These are phyloP conservation scores for Chorisops tibialis DNA, from an alignment of 2,888 invertebrate species.

Conservation along the genomic window DNA sequence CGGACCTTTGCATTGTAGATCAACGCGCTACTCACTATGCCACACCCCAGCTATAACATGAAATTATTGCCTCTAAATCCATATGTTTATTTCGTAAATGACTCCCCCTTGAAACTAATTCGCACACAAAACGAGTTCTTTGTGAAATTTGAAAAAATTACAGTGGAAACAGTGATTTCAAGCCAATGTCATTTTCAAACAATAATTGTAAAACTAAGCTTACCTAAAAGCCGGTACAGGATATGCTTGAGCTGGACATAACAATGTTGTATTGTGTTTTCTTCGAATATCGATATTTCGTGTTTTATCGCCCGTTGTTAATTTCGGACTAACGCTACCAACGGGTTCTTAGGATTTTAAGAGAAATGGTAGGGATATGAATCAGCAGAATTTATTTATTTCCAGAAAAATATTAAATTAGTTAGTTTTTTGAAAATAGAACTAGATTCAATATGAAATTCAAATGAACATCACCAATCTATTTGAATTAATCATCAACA, in stretches of 20 bases:
- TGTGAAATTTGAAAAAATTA: no score
- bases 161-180: no score
- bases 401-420: neutral
- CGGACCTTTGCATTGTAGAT: no score
- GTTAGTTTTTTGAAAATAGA: neutral
- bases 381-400: neutral
- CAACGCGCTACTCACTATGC: no score
- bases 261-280: slow-evolving; percentile 47
- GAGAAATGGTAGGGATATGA: slow-evolving; percentile 35
- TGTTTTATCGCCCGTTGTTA: slow-evolving; percentile 65
- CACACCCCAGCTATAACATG: no score
- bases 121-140: no score
- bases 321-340: slow-evolving; percentile 57
- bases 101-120: no score
- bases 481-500: neutral
- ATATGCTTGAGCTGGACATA: slow-evolving; percentile 64
- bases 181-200: no score
- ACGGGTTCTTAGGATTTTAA: slow-evolving; percentile 52
- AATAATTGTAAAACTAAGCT: no score
- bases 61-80: no score
- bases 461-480: neutral
- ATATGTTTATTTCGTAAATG: no score
- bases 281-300: slow-evolving; percentile 39
- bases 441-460: neutral
- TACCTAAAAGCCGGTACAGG: slow-evolving; percentile 71